phyloP scores from a whole-genome alignment of 1,140 invertebrate genomes.

The Colletes gigas region DNA sequence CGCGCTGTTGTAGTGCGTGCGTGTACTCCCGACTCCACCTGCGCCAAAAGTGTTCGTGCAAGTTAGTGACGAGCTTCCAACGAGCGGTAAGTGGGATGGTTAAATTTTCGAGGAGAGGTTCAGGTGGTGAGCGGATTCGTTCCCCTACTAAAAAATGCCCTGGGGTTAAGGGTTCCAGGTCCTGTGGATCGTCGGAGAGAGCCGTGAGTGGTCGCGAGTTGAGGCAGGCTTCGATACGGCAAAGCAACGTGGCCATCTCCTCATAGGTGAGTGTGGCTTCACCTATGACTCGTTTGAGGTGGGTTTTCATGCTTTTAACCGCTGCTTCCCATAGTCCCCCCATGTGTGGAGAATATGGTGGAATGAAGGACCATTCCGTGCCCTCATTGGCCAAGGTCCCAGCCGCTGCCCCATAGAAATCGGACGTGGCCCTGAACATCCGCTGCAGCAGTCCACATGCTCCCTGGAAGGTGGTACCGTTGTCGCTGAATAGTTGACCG shows the following conservation, averaged over 20 bases:
- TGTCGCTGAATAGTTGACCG: not conserved
- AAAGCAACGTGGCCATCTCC: slow-evolving; percentile 45
- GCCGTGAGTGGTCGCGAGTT: not conserved
- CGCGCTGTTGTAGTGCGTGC: not conserved
- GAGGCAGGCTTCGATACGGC: slow-evolving; percentile 53
- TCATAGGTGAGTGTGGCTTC: slow-evolving; percentile 49
- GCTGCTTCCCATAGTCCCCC: not conserved
- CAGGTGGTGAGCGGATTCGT: slow-evolving; percentile 32
- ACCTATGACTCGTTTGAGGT: slow-evolving; percentile 22
- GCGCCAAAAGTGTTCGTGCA: not conserved
- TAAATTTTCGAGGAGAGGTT: slow-evolving; percentile 22
- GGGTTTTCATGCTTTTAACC: not conserved
- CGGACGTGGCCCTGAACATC: not conserved
- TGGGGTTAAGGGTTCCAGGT: not conserved
- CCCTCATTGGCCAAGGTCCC: not conserved
- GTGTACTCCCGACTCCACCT: not conserved
- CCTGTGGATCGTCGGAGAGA: not conserved
- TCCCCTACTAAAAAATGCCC: slow-evolving; percentile 33
- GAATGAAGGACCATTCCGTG: not conserved
- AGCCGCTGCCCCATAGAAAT: not conserved
- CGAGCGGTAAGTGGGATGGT: slow-evolving; percentile 22
- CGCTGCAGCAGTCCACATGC: not conserved
- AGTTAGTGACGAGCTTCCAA: not conserved
- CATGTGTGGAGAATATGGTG: not conserved
- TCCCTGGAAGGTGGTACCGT: not conserved